Base-by-base conservation (phyloP, 2,113 vertebrate genomes). In the Thomomys bottae region DNA sequence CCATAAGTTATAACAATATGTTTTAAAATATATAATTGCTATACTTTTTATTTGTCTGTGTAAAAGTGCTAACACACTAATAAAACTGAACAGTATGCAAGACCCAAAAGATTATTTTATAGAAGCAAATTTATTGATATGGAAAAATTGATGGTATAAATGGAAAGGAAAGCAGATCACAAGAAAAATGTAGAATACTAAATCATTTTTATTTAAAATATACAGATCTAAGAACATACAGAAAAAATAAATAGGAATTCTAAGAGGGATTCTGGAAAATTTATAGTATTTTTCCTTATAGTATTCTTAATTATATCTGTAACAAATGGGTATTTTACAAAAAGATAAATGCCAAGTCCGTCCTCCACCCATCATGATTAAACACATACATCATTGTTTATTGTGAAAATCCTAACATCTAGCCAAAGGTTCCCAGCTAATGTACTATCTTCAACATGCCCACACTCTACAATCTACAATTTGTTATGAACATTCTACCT, bases 321-420 rank as follows among this genome's bases (percentile, higher is more conserved):
- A 82, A 83, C 15, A 91, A 90, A 87, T 36, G 12, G 3, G 1
- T 61, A 64, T 84, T 32, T 68, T 88, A 83, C 24, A 77, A 84
- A 87, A 32, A 68, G 79, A 79, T 8, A 45, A 93, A 82, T 42
- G 18, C 14, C 18, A 82, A 66, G 26, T 36, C 42, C 2, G 72
- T 0, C 3, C 24, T 78, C 8, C 4, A 72, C 21, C 6, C 2
- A 21, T 63, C 49, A 3, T 63, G 21, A 9, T 87, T 71, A 89
- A 30, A 66, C 21, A 90, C 21, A 88, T 23, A 88, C 88, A 82
- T 73, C 57, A 78, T 1, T 38, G 45, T 38, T 88, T 66, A 36
- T 3, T 85, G 26, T 32, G 28, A 80, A 93, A 93, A 71, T n/a
- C 5, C 38, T 89, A 91, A 84, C 6, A 71, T 91, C 40, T 87